These are phyloP conservation scores for Chironomus riparius DNA, from an alignment of 2,888 invertebrate genomes.

Conservation along the genomic window DNA sequence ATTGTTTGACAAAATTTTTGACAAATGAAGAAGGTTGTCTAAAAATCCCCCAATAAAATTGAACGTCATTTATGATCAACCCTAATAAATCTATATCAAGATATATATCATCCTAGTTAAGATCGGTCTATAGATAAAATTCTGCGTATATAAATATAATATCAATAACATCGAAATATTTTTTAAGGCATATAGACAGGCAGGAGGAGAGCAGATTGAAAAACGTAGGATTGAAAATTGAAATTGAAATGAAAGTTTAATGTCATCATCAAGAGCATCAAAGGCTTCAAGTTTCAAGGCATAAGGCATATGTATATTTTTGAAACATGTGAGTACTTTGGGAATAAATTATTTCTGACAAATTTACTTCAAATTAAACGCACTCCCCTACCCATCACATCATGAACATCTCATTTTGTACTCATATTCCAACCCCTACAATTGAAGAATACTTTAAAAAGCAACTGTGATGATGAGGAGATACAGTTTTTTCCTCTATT, in stretches of 20 bases:
- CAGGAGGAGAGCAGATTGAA: too few species aligned
- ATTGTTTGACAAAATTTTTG: too few species aligned
- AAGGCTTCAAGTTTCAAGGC: slow-evolving; percentile 2
- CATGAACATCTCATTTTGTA: background rate
- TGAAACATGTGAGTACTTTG: background rate
- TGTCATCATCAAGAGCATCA: background rate
- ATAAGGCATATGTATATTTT: background rate
- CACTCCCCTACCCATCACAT: background rate
- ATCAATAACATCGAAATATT: too few species aligned
- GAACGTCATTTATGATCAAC: background rate
- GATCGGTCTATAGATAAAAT: too few species aligned
- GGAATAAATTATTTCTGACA: slow-evolving; percentile 26
- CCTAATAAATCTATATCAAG: background rate
- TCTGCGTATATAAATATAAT: too few species aligned
- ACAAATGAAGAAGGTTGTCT: too few species aligned
- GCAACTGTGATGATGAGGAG: slow-evolving; percentile 3
- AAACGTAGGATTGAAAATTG: too few species aligned
- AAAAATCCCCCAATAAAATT: background rate
- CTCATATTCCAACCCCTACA: background rate
- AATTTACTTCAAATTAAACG: slow-evolving; percentile 24
- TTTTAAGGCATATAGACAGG: too few species aligned
- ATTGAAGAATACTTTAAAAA: background rate
- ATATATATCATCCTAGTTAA: too few species aligned
- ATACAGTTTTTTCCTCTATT: background rate
- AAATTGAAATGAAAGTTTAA: background rate